phyloP scores from a whole-genome alignment of 2,113 vertebrate genomes.

The Paracanthobrama guichenoti region DNA sequence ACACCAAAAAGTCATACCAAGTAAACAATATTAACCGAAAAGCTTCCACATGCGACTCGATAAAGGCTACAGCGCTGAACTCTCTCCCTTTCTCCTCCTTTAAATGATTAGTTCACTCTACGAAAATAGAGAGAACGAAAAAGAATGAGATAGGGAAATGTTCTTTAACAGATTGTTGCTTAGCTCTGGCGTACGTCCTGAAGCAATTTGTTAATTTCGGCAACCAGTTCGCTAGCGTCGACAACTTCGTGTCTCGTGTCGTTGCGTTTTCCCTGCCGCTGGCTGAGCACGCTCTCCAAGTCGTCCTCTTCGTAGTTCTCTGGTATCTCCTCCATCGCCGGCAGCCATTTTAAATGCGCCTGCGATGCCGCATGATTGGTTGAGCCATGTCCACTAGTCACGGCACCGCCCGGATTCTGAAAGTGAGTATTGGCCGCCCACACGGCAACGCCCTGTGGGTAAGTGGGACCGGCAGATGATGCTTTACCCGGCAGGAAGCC shows the following conservation, averaged over 20 bases:
- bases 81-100: constrained; percentile 39
- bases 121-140: constrained; percentile 6
- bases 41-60: constrained; percentile 84
- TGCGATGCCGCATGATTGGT: constrained; percentile 67
- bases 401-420: constrained; percentile 81
- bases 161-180: constrained; percentile 17
- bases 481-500: constrained; percentile 82
- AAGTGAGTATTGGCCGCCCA: constrained; percentile 96
- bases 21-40: constrained; percentile 83
- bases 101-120: constrained; percentile 45
- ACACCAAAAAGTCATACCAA: constrained; percentile 60
- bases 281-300: constrained; percentile 90
- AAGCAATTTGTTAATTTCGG: constrained; percentile 96
- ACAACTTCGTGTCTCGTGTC: constrained; percentile 88
- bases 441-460: constrained; percentile 89
- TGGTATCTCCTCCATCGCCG: constrained; percentile 98
- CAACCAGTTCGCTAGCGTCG: constrained; percentile 92
- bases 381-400: constrained; percentile 56
- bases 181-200: constrained; percentile 94
- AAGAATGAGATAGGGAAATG: constrained; percentile 26
- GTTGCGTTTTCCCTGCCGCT: constrained; percentile 74
- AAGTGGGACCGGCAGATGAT: constrained; percentile 62
- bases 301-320: constrained; percentile 98
- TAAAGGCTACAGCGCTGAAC: constrained; percentile 74
- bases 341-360: constrained; percentile 92